Evolutionary conservation across 2,113 vertebrate species (phyloP).

Genomic region (Sorex araneus): DNA sequence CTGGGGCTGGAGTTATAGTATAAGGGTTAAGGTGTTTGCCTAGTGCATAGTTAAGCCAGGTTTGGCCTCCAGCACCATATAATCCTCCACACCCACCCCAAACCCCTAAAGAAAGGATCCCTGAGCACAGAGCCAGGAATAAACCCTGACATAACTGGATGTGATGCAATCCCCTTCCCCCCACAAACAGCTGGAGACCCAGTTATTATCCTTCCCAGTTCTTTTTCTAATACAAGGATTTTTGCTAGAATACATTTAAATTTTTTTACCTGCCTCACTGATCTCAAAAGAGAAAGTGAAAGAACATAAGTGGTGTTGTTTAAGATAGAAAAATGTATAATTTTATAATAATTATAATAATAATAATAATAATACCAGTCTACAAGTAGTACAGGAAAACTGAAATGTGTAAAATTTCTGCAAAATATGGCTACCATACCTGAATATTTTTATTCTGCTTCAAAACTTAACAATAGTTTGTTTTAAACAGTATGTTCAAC

Average conservation of each 20-base stretch:
- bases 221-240: neutral
- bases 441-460: slow-evolving; percentile 36
- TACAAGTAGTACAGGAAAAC: slow-evolving; percentile 23
- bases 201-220: neutral
- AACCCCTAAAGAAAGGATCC: no score
- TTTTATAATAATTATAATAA: neutral
- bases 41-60: no score
- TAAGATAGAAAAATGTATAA: neutral
- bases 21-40: no score
- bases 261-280: neutral
- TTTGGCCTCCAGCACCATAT: no score
- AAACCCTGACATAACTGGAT: no score
- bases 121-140: no score
- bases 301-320: neutral
- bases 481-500: slow-evolving; percentile 60
- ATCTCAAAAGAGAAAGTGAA: slow-evolving; percentile 3
- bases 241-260: neutral
- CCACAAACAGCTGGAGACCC: neutral
- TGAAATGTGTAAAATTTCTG: neutral
- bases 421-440: neutral
- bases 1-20: no score
- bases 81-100: no score
- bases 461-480: slow-evolving; percentile 62
- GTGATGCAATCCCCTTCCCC: no score
- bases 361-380: neutral